A percentile compares a stretch with the other conserved stretches of the same genome.
Evolutionary conservation across 2,113 vertebrate species (phyloP).

Genomic region (Candoia aspera): DNA sequence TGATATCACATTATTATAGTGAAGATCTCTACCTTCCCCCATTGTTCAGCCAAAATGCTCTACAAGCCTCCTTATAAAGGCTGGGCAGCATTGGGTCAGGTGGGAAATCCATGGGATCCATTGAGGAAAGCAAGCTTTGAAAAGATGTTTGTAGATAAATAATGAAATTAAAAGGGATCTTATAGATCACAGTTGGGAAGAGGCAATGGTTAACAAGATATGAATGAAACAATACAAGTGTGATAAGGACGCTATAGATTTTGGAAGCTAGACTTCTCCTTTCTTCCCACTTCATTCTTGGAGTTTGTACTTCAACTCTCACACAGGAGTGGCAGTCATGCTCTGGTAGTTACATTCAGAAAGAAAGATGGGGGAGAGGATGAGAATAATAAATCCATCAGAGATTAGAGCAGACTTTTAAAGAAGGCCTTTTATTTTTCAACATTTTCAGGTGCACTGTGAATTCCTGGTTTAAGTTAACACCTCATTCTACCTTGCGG

Average conservation of each 20-base stretch:
- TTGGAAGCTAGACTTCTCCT: neutral
- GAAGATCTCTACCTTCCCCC: neutral
- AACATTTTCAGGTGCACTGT: constrained; percentile 43
- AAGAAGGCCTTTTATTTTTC: constrained; percentile 35
- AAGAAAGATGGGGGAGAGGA: rapidly evolving
- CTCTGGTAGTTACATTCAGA: neutral
- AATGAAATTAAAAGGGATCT: neutral
- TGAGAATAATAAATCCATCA: constrained; percentile 1
- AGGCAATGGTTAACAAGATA: neutral
- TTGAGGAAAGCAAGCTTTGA: neutral
- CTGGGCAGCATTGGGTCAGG: neutral
- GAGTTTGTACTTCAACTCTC: neutral
- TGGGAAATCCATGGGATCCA: neutral
- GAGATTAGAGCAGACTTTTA: constrained; percentile 31
- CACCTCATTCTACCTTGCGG: constrained; percentile 44
- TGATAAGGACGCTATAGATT: neutral
- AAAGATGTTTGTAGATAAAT: neutral
- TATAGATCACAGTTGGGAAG: neutral
- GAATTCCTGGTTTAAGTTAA: constrained; percentile 42
- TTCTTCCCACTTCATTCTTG: neutral
- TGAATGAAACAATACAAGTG: neutral
- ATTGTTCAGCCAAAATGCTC: neutral
- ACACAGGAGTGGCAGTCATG: neutral
- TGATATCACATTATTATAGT: neutral
- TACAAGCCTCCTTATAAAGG: neutral